phyloP scores from a whole-genome alignment of 2,888 invertebrate species.

The Seladonia tumulorum region DNA sequence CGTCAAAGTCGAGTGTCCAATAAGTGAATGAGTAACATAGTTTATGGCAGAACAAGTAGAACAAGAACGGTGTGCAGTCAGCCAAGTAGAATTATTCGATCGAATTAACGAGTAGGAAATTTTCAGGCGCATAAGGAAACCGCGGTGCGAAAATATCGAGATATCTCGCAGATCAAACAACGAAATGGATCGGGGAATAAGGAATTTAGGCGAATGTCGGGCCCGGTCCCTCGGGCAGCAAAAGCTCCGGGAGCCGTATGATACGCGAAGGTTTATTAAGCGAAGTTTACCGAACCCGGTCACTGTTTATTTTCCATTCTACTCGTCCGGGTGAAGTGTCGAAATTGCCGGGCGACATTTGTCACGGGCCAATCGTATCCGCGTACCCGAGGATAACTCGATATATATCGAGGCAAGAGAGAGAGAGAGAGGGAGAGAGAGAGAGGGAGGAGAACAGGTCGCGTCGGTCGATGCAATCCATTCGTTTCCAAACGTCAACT shows the following conservation, averaged over 20 bases:
- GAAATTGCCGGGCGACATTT: slow-evolving; percentile 52
- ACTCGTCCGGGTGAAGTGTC: slow-evolving; percentile 16
- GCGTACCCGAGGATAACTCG: slow-evolving; percentile 54
- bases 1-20: not conserved
- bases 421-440: not conserved
- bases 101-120: not conserved
- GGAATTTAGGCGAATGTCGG: slow-evolving; percentile 1
- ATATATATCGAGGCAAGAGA: slow-evolving; percentile 23
- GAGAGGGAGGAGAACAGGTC: not conserved
- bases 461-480: slow-evolving; percentile 65
- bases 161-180: not conserved
- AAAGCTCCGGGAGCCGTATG: slow-evolving; percentile 13
- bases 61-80: not conserved
- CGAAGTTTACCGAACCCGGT: slow-evolving; percentile 29
- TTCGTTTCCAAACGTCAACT: slow-evolving; percentile 69
- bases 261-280: slow-evolving; percentile 32
- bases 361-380: slow-evolving; percentile 52
- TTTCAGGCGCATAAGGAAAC: not conserved
- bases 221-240: not conserved
- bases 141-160: not conserved
- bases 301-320: slow-evolving; percentile 24
- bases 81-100: not conserved
- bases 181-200: not conserved
- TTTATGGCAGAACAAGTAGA: not conserved
- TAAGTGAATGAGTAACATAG: not conserved